Percentiles rank a stretch among this genome's conserved stretches.
Evolutionary conservation across 2,888 invertebrate genomes (phyloP).

Genomic region (Hartigia nigra): DNA sequence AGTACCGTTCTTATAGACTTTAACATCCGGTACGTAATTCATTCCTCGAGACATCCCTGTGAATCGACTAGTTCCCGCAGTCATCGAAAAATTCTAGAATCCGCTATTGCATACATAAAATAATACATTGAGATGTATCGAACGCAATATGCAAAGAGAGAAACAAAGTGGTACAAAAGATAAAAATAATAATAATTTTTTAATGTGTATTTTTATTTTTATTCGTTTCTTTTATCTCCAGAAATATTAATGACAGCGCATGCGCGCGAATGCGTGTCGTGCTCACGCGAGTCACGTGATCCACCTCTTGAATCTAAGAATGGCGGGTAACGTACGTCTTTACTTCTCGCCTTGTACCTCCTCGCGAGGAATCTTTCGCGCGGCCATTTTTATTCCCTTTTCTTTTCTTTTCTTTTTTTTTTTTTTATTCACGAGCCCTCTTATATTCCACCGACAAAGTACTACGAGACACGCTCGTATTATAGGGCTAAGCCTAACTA

Average conservation of each 20-base stretch:
- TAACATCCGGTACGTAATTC: neutral
- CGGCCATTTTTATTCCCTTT: neutral
- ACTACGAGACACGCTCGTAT: neutral
- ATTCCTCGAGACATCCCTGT: neutral
- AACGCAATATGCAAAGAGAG: constrained; percentile 9
- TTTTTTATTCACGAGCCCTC: neutral
- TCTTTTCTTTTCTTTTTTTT: neutral
- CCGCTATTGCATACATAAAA: neutral
- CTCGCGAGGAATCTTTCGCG: neutral
- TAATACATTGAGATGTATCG: neutral
- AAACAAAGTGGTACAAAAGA: neutral
- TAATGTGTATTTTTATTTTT: neutral
- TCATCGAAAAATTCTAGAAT: neutral
- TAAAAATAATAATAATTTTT: no score
- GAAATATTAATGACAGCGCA: no score
- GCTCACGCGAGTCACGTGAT: neutral
- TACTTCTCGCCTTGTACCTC: neutral
- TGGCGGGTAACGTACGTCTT: neutral
- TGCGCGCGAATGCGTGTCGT: no score
- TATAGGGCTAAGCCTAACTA: constrained; percentile 36
- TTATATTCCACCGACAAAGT: constrained; percentile 1
- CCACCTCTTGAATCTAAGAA: neutral
- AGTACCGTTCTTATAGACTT: neutral
- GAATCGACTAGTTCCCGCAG: neutral
- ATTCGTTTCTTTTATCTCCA: neutral